Evolutionary conservation across 53 echinoderm and acorn worm genomes (phyloP), one percentile per base, ranked within the genome.

Genomic region (Stichopus horrens): DNA sequence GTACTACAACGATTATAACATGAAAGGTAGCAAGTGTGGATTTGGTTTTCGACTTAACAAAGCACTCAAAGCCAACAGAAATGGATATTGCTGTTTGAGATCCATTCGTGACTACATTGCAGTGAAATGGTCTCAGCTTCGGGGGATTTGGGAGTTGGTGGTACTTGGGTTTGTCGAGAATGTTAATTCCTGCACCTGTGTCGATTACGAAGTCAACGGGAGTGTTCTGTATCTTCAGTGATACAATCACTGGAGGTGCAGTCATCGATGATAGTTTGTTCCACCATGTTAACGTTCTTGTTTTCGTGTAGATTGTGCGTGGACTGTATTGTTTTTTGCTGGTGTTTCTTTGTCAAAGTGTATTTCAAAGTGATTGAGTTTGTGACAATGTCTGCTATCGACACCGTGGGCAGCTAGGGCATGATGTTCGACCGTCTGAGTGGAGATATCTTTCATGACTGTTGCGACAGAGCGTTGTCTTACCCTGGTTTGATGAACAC

Each of bases 341-440:
- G n/a, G n/a, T n/a, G n/a, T n/a, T n/a, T 83, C 55, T 86, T 85
- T 54, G 88, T 66, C 5, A 20, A 18, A 90, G 8, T n/a, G n/a
- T n/a, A 78, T 80, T 4, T 58, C 65, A 80, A 87, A 92, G 82
- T 92, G 90, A 76, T 87, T 92, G n/a, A 67, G 78, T 67, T 86
- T 89, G 58, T 92, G 55, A 23, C 92, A 87, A 13, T 78, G 77
- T 13, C 54, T 52, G 67, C 90, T 87, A 21, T 74, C 76, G 53
- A 78, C 80, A 21, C 87, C 87, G 75, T 86, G 83, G 22, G 92
- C 86, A n/a, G n/a, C n/a, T n/a, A 74, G 86, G 92, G 81, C 92
- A 92, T 18, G 86, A 74, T 74, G 86, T 74, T 7, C 74, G 86
- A 16, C 86, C 86, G 19, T 73, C 55, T 54, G 86, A 74, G 86